Evolutionary conservation across 92 coral and sea anemone species (phyloP).

Genomic region (Bergia sp.): DNA sequence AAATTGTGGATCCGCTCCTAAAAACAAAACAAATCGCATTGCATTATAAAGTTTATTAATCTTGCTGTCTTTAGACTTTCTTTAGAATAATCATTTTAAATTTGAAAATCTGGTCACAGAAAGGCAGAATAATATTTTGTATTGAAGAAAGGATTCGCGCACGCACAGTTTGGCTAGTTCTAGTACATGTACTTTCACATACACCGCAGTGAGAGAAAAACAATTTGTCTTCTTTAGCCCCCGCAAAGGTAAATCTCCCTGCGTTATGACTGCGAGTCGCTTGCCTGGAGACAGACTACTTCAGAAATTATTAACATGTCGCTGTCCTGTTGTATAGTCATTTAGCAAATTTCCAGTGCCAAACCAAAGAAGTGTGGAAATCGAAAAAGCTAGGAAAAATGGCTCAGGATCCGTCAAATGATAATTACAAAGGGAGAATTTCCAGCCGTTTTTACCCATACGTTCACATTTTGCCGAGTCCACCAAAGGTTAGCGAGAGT

Average conservation of each 20-base stretch:
- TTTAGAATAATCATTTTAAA: too few relatives aligned
- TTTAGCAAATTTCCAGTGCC: slow-evolving; percentile 4
- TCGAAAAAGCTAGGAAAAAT: background rate
- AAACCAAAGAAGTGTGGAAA: background rate
- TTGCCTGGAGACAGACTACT: background rate
- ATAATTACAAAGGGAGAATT: background rate
- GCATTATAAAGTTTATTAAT: background rate
- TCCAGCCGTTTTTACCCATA: background rate
- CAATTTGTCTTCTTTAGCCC: background rate
- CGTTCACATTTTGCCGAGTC: background rate
- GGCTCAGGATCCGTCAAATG: background rate
- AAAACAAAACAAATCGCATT: background rate
- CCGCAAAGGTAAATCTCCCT: background rate
- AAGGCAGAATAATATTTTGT: background rate
- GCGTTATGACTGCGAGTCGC: background rate
- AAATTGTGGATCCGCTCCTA: background rate
- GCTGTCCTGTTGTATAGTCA: background rate
- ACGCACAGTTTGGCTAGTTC: background rate
- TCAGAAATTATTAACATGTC: background rate
- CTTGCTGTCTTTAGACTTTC: background rate
- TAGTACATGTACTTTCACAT: background rate
- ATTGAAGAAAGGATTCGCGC: background rate
- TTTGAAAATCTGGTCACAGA: background rate
- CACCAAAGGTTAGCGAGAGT: background rate
- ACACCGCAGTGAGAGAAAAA: background rate